Conservation (phyloP, 1,140 invertebrate species). For the Teleogryllus occipitalis region DNA sequence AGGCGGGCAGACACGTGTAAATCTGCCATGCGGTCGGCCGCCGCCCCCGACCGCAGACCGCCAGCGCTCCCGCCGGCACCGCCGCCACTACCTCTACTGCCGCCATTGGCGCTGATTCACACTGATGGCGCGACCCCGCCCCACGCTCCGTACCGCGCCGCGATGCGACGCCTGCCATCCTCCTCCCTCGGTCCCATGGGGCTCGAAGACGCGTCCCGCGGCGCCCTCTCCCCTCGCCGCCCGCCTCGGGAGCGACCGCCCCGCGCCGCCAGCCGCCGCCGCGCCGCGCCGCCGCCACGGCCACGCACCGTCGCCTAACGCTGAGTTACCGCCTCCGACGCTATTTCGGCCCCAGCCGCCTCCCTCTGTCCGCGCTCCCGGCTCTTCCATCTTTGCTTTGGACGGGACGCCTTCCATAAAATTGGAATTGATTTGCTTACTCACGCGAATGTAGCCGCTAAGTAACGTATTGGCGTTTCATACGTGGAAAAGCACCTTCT, state of each 20-base stretch:
- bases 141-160: too few species aligned
- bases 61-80: too few species aligned
- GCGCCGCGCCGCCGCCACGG: too few species aligned
- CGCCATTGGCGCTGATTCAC: not conserved
- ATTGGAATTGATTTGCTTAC: not conserved
- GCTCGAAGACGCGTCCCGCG: not conserved
- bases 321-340: not conserved
- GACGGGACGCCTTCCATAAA: too few species aligned
- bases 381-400: not conserved
- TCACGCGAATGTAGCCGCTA: not conserved
- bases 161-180: too few species aligned
- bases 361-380: not conserved
- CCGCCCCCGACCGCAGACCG: not conserved
- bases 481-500: not conserved
- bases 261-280: too few species aligned
- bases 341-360: not conserved
- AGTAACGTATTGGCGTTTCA: not conserved
- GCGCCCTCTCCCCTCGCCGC: not conserved
- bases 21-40: not conserved
- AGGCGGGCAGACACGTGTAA: not conserved
- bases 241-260: too few species aligned
- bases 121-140: not conserved
- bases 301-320: not conserved
- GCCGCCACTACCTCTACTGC: not conserved
- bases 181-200: not conserved